These are phyloP conservation scores for Muscina levida DNA, from an alignment of 2,888 invertebrate species.

Conservation along the genomic window DNA sequence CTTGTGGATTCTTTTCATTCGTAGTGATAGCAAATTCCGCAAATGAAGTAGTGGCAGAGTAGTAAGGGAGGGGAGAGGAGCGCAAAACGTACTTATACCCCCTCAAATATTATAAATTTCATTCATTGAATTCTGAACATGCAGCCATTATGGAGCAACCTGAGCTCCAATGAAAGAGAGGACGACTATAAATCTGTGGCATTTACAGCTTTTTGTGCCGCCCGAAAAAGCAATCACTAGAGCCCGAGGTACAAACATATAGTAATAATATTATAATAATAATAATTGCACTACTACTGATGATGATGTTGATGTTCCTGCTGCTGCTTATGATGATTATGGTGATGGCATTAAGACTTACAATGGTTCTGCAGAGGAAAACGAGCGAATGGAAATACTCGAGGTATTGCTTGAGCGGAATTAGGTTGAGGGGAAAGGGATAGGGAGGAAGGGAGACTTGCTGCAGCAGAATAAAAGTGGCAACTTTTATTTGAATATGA, in stretches of 20 bases:
- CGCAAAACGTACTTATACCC: too few species aligned
- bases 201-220: background rate
- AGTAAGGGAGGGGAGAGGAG: too few species aligned
- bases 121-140: slow-evolving; percentile 16
- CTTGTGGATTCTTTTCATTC: too few species aligned
- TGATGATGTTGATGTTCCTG: background rate
- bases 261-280: slow-evolving; percentile 13
- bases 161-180: too few species aligned
- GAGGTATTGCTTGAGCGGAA: background rate
- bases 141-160: background rate
- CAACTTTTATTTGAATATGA: slow-evolving; percentile 10
- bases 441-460: too few species aligned
- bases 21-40: too few species aligned
- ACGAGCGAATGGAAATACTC: background rate
- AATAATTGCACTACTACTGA: background rate
- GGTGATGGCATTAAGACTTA: slow-evolving; percentile 10
- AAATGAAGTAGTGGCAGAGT: too few species aligned
- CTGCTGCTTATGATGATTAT: background rate
- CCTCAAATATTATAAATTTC: slow-evolving; percentile 22
- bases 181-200: slow-evolving; percentile 3
- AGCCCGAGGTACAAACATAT: background rate
- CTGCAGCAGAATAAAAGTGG: too few species aligned
- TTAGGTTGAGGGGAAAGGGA: too few species aligned
- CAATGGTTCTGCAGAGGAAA: slow-evolving; percentile 16
- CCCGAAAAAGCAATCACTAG: background rate